Evolutionary conservation across 2,888 invertebrate species (phyloP).

Genomic region (Monoplex corrugatus): DNA sequence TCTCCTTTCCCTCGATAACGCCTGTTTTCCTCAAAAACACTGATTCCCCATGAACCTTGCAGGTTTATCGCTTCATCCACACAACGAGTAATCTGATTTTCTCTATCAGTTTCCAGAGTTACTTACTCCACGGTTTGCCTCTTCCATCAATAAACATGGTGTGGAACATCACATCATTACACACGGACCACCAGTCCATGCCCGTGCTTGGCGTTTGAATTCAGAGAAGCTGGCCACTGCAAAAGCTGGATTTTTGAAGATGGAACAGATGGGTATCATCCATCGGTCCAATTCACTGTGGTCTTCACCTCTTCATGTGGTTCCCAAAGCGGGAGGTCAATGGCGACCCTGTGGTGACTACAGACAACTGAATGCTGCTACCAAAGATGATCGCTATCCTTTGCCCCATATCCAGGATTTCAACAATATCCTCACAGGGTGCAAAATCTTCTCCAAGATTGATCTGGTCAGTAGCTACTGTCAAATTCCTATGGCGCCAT

Average conservation of each 20-base stretch:
- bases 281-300: constrained; percentile 38
- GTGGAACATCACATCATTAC: constrained; percentile 19
- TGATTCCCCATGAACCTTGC: constrained; percentile 15
- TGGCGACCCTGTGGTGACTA: constrained; percentile 49
- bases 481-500: constrained; percentile 47
- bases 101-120: constrained; percentile 34
- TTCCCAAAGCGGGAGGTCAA: constrained; percentile 78
- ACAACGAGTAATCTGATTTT: constrained; percentile 39
- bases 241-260: constrained; percentile 9
- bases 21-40: not conserved
- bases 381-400: constrained; percentile 40
- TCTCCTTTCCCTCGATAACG: constrained; percentile 30
- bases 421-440: constrained; percentile 44
- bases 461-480: constrained; percentile 40
- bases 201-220: constrained; percentile 27
- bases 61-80: constrained; percentile 16
- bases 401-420: constrained; percentile 48
- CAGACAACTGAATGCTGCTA: constrained; percentile 32
- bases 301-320: constrained; percentile 57
- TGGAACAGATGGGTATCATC: constrained; percentile 41
- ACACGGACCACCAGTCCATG: constrained; percentile 34
- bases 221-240: constrained; percentile 41
- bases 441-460: constrained; percentile 54
- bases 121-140: constrained; percentile 15
- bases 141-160: constrained; percentile 9